Conservation (phyloP, 2,113 vertebrate genomes). For the Tautogolabrus adspersus region DNA sequence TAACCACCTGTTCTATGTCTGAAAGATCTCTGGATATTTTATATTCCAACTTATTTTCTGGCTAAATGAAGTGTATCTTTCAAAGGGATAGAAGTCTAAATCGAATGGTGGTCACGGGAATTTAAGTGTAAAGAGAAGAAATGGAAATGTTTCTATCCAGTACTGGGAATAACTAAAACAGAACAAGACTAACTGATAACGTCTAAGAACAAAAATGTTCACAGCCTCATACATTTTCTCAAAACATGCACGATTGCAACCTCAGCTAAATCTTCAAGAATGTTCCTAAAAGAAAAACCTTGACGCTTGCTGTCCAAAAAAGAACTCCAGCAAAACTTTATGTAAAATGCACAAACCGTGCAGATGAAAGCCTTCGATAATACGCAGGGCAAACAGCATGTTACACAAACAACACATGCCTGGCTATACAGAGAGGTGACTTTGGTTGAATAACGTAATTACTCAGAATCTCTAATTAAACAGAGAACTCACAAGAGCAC, state of each 20-base stretch:
- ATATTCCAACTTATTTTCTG: neutral
- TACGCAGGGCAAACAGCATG: neutral
- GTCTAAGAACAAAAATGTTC: neutral
- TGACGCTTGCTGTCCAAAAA: neutral
- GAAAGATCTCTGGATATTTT: neutral
- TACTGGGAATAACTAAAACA: too few relatives aligned
- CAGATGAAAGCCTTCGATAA: neutral
- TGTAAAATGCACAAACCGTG: neutral
- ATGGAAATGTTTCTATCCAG: neutral
- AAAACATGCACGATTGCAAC: neutral
- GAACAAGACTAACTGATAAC: neutral
- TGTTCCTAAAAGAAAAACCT: neutral
- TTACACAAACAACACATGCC: neutral
- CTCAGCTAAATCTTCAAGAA: too few relatives aligned
- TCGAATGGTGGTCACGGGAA: neutral
- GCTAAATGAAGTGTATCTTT: neutral
- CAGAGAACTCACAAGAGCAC: neutral
- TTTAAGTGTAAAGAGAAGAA: neutral
- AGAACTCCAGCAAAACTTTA: neutral
- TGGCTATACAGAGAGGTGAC: neutral
- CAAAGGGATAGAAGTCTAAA: neutral
- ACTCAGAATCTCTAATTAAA: neutral
- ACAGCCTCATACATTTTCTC: neutral
- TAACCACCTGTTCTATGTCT: neutral
- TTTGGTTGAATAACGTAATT: neutral